Conservation (phyloP, 2,113 vertebrate species). For the Emberiza fucata region DNA sequence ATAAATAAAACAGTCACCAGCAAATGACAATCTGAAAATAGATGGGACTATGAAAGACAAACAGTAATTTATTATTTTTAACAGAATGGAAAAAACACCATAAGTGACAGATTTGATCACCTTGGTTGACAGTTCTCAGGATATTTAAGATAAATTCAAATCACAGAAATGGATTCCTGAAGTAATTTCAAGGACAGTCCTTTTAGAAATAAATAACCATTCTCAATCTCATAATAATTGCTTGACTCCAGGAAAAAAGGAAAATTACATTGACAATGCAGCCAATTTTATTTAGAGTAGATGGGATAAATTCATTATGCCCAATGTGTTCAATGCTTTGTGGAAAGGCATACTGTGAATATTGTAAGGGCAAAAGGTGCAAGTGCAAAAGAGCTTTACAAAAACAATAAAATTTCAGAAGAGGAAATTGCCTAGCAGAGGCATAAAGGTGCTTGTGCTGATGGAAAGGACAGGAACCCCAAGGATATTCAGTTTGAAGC, state of each 20-base stretch:
- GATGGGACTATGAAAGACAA: not conserved
- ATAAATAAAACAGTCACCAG: slow-evolving; percentile 57
- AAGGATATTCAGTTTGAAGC: not conserved
- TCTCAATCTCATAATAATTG: not conserved
- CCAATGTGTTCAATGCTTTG: not conserved
- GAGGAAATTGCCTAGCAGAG: not conserved
- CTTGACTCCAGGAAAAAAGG: not conserved
- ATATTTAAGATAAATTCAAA: not conserved
- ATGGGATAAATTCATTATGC: not conserved
- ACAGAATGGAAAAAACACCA: not conserved
- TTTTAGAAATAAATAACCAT: not conserved
- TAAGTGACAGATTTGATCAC: not conserved
- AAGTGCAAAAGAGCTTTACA: not conserved
- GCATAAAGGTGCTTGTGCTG: rapidly evolving
- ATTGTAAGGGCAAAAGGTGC: not conserved
- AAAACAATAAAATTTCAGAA: not conserved
- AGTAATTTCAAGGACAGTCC: not conserved
- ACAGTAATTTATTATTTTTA: slow-evolving; percentile 31
- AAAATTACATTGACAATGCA: not conserved
- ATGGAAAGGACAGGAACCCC: not conserved
- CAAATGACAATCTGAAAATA: slow-evolving; percentile 19
- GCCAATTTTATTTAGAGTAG: not conserved
- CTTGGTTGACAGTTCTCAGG: not conserved
- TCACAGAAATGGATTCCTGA: not conserved
- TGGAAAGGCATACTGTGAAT: not conserved